Evolutionary conservation across 2,888 invertebrate species (phyloP), one percentile per base, ranked within the genome.

Genomic region (Drosophila paranaensis): DNA sequence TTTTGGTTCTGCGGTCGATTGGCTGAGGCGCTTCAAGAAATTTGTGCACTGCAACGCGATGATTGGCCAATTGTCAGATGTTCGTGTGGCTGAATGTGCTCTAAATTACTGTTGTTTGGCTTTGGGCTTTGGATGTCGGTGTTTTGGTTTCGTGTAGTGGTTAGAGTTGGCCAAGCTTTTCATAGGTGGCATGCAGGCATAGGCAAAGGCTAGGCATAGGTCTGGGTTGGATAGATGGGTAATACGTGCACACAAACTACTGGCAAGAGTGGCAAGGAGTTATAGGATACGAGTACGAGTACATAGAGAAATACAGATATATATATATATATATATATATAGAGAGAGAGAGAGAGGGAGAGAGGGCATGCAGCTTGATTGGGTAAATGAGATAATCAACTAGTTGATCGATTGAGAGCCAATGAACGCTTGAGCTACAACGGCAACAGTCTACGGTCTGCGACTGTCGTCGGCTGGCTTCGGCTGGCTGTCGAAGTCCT

Each of bases 21-120:
- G 58, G 60, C 51, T 60, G 54, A 35, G 27, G 43, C 55, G 61
- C 50, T 55, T 35, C 60, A 3, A 0, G 46, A 77, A 62, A 71
- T 48, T 77, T 53, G 53, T 74, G 62, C 45, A 56, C 46, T 53
- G 33, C 56, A 70, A 53, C 39, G 50, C 58, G 30, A 48, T 74
- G 78, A 74, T 80, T 65, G 53, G 61, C 81, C 78, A 78, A 78
- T 78, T 77, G 60, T 68, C 73, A 72, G 56, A 72, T 77, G 67
- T 48, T 27, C 57, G 42, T 56, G 53, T 68, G 27, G 46, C 39
- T 40, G 39, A 27, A 54, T 46, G 60, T 50, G 53, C 46, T 74
- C 42, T 46, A 27, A n/a, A 53, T 63, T 43, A 48, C 33, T n/a
- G 42, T 57, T n/a, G 42, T 57, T 51, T 54, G 71, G 8, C 14